Base-by-base conservation (phyloP, 2,888 invertebrate genomes). In the Hypena proboscidalis region DNA sequence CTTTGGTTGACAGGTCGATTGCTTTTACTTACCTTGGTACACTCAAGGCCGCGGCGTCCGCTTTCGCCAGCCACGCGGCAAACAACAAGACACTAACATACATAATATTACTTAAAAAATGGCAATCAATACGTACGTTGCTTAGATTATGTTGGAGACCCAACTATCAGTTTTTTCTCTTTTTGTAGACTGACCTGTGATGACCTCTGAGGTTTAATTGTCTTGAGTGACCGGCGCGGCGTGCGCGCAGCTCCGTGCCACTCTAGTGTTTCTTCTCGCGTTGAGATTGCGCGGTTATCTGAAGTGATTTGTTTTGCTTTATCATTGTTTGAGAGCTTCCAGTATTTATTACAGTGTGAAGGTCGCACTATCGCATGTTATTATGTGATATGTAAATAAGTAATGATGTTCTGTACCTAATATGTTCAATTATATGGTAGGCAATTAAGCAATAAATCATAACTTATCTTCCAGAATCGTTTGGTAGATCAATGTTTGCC, bases 21-120 rank as follows among this genome's bases (percentile, higher is more conserved):
- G 10, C 36, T 33, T 44, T 27, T 10, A 64, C 74, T 70, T 45
- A 74, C 74, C 63, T 70, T 47, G 27, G 11, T 26, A 27, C 38
- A 29, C 25, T 47, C 74, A 78, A 77, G 77, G 80, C 50, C 71
- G 75, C 74, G 30, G 70, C 66, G 21, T 49, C 37, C 27, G 45
- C 60, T 33, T 45, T 46, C 10, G 21, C 35, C 34, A 46, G 9
- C 38, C 42, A 54, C 32, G 38, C 50, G 33, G 51, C 43, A 45
- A 47, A 37, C 48, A 63, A 54, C 31, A 57, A 51, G 21, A 46
- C 31, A 34, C 21, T 45, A 15, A 19, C 21, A 34, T 10, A 38
- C 56, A 63, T 53, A 44, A 53, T 44, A 20, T 49, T 20, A 26
- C 15, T 23, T 14, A 4, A 22, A 21, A 6, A 33, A 31, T 7